Conservation (phyloP, 2,888 invertebrate genomes). For the Trichacis sp. region DNA sequence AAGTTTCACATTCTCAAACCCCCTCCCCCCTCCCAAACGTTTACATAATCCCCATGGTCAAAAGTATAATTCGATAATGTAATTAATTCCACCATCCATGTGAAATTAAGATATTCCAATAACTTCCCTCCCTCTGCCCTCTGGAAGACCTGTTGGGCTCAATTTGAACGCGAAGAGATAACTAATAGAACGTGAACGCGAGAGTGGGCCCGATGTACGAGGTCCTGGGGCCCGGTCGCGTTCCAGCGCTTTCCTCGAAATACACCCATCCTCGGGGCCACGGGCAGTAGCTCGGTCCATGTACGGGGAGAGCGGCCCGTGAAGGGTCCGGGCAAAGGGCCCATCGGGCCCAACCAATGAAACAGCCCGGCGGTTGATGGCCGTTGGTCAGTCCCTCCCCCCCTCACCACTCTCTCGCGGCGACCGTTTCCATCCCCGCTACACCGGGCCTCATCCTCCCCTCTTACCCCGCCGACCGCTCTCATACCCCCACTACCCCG, state of each 20-base stretch:
- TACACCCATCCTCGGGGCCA: conserved; percentile 48
- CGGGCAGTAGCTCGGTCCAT: conserved; percentile 40
- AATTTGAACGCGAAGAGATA: conserved; percentile 39
- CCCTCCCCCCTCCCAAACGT: neutral
- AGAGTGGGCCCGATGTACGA: neutral
- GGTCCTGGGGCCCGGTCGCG: conserved; percentile 38
- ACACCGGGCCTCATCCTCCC: conserved; percentile 27
- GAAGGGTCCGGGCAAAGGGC: conserved; percentile 50
- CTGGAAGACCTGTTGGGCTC: conserved; percentile 31
- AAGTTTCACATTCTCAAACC: too few relatives aligned
- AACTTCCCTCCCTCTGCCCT: neutral
- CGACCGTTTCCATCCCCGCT: conserved; percentile 18
- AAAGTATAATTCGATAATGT: conserved; percentile 33
- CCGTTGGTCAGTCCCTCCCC: conserved; percentile 56
- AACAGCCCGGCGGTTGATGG: conserved; percentile 56
- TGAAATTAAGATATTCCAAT: conserved; percentile 36
- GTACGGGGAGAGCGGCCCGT: conserved; percentile 32
- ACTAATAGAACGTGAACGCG: conserved; percentile 25
- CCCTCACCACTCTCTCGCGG: conserved; percentile 14
- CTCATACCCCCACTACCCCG: conserved; percentile 27
- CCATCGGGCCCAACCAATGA: conserved; percentile 62
- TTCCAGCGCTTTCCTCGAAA: conserved; percentile 49
- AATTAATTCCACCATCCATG: conserved; percentile 38
- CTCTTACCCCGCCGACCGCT: conserved; percentile 9
- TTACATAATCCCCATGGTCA: conserved; percentile 10